phyloP scores from a whole-genome alignment of 2,888 invertebrate species.

The Andrena hattorfiana region DNA sequence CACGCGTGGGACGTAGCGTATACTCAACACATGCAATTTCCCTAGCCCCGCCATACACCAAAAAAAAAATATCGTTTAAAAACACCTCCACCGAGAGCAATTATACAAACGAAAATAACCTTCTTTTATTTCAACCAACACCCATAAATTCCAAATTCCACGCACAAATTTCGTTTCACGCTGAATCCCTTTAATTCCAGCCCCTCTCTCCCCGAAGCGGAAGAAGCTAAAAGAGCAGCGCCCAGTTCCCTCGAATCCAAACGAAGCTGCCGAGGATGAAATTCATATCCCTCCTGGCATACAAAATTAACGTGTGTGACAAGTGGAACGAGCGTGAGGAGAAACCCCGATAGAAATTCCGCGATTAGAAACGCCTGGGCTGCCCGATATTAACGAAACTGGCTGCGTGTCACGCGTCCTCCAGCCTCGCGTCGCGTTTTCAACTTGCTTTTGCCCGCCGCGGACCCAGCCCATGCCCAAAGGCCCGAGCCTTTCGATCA shows the following conservation, averaged over 20 bases:
- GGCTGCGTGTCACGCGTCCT: conserved; percentile 7
- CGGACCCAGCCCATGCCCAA: neutral
- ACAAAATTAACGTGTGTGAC: conserved; percentile 34
- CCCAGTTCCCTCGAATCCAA: neutral
- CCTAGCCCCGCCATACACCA: no score
- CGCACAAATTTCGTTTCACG: no score
- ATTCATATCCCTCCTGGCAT: neutral
- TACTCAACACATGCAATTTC: no score
- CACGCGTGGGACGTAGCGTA: no score
- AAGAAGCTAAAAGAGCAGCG: no score
- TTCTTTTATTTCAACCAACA: no score
- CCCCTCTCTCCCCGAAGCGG: no score
- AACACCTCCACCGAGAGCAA: no score
- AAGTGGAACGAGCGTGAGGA: conserved; percentile 22
- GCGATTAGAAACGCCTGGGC: conserved; percentile 30
- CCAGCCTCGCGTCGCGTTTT: neutral
- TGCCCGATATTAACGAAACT: conserved; percentile 9
- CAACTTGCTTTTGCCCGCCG: neutral
- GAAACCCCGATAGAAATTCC: conserved; percentile 40
- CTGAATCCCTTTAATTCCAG: no score
- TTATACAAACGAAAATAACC: no score
- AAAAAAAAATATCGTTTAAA: no score
- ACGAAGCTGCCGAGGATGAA: neutral
- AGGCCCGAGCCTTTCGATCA: neutral
- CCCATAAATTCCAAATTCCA: no score